Base-by-base conservation (phyloP, 2,888 invertebrate genomes). In the Proisotoma minuta region DNA sequence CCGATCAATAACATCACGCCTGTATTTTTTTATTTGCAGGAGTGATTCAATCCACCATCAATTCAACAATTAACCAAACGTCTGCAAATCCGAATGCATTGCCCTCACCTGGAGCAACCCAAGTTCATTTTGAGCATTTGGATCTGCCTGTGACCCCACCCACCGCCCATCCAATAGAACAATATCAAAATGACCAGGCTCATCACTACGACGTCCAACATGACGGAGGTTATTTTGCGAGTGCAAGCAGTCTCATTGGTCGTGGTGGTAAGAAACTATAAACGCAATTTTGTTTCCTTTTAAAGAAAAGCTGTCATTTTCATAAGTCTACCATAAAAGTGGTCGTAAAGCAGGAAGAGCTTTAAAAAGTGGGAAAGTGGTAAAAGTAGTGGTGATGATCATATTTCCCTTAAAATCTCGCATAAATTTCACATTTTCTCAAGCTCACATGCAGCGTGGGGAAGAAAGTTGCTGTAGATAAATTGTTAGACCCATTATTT, bases 231-330 rank as follows among this genome's bases (percentile, higher is more conserved):
- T 39, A 54, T 23, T 54, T 54, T 39, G 28, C 22, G 2, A 39
- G 39, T 34, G 54, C 54, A 4, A 54, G 54, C 40, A 54, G 54
- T 22, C 39, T 54, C 39, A 54, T 22, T 3, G 39, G 54, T 54
- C 54, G 54, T 27, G 54, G 54, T 54, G n/a, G 39, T 34, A 58
- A 47, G 58, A 53, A 58, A 39, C 40, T 20, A 24, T 56, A 34
- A 10, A 48, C n/a, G 29, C 28, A 28, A n/a, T 29, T n/a, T 12
- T 50, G 18, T 24, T 22, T 20, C 18, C 23, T 29, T 29, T 28
- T 18, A 26, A 26, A 3, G 28, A 3, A 2, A 24, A 48, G 18
- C 12, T 23, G 24, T 24, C 27, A 8, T 2, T 53, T 29, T 54
- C 54, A 39, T n/a, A 12, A 23, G 54, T 29, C 53, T 8, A 28